Evolutionary conservation across 2,888 invertebrate species (phyloP).

Genomic region (Nebria brevicollis): DNA sequence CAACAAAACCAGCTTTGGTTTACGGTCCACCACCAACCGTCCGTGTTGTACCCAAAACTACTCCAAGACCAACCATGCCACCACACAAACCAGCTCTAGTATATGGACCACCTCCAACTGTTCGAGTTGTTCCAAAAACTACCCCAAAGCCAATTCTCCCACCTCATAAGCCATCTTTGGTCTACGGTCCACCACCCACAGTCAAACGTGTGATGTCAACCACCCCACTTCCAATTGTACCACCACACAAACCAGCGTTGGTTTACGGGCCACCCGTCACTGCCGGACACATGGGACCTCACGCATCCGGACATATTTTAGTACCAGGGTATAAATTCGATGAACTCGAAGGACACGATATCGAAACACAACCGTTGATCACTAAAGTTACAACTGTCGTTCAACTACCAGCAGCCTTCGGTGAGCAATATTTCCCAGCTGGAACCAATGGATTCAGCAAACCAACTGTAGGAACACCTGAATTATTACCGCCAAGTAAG

Average conservation of each 20-base stretch:
- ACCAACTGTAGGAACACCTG: constrained; percentile 4
- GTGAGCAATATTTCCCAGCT: constrained; percentile 41
- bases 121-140: constrained; percentile 6
- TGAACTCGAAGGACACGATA: neutral
- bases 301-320: neutral
- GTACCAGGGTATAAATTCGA: neutral
- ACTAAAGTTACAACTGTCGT: constrained; percentile 33
- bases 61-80: constrained; percentile 18
- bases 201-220: constrained; percentile 25
- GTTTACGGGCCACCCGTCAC: constrained; percentile 32
- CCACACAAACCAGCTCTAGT: constrained; percentile 7
- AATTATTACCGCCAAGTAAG: constrained; percentile 33
- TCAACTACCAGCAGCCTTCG: constrained; percentile 33
- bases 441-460: constrained; percentile 34
- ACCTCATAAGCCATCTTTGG: constrained; percentile 7
- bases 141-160: constrained; percentile 9
- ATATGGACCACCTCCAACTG: constrained; percentile 26
- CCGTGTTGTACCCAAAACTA: neutral
- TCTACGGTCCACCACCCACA: constrained; percentile 49
- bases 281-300: neutral
- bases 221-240: constrained; percentile 29
- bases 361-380: constrained; percentile 16
- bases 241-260: constrained; percentile 16
- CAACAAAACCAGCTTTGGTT: constrained; percentile 31
- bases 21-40: constrained; percentile 46